These are phyloP conservation scores for Neomonachus schauinslandi DNA, from an alignment of 2,113 vertebrate genomes.

Conservation along the genomic window DNA sequence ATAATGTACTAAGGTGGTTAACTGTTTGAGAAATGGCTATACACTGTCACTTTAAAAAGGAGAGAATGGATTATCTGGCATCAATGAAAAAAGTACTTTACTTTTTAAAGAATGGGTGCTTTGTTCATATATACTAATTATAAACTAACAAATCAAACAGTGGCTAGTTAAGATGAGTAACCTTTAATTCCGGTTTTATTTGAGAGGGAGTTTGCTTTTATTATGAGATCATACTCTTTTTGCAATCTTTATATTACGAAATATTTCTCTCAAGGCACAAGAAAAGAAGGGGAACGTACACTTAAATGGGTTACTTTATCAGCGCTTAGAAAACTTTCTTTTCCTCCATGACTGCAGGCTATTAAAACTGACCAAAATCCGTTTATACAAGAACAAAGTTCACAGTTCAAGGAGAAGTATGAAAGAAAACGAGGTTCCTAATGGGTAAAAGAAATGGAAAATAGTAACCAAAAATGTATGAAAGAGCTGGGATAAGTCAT, in stretches of 20 bases:
- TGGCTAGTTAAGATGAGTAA: constrained; percentile 37
- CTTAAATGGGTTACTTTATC: constrained; percentile 51
- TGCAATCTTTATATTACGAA: constrained; percentile 49
- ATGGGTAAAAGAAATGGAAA: constrained; percentile 50
- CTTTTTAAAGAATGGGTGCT: not conserved
- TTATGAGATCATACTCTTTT: constrained; percentile 56
- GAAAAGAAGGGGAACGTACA: not conserved
- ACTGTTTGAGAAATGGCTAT: not conserved
- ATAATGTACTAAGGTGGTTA: not conserved
- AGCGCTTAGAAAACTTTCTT: constrained; percentile 52
- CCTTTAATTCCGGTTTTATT: constrained; percentile 64
- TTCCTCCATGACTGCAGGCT: not conserved
- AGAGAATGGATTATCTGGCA: not conserved
- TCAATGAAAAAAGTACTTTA: not conserved
- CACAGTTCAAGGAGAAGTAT: constrained; percentile 57
- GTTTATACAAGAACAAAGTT: constrained; percentile 59
- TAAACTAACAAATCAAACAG: not conserved
- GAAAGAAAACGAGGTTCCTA: constrained; percentile 44
- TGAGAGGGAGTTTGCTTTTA: constrained; percentile 60
- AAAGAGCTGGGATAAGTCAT: not conserved
- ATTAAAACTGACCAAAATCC: constrained; percentile 55
- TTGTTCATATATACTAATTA: not conserved
- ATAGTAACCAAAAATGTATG: not conserved
- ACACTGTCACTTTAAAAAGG: not conserved
- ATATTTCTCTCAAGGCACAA: constrained; percentile 37